Evolutionary conservation across 2,888 invertebrate species (phyloP).

Genomic region (Acrobasis repandana): DNA sequence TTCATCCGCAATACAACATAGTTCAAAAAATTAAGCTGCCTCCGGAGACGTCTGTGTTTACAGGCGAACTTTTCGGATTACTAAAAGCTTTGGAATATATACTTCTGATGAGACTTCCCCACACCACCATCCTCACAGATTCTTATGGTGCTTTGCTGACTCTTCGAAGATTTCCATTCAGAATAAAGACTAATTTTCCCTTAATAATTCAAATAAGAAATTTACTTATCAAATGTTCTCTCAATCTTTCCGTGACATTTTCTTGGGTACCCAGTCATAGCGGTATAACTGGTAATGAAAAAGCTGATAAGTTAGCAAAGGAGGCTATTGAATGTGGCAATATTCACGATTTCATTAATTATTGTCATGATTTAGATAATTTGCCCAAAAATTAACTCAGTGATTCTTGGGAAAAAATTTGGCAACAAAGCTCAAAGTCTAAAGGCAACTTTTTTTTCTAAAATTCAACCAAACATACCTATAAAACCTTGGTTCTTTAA

Average conservation of each 20-base stretch:
- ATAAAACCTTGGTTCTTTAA: not conserved
- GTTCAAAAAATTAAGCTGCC: constrained; percentile 22
- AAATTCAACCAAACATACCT: not conserved
- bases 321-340: too few relatives aligned
- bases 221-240: too few relatives aligned
- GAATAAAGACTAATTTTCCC: not conserved
- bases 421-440: not conserved
- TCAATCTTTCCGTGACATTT: too few relatives aligned
- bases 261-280: too few relatives aligned
- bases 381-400: too few relatives aligned
- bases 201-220: too few relatives aligned
- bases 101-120: not conserved
- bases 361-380: too few relatives aligned
- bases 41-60: constrained; percentile 5
- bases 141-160: not conserved
- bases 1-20: constrained; percentile 15
- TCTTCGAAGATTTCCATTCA: not conserved
- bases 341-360: too few relatives aligned
- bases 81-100: not conserved
- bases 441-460: not conserved
- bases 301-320: too few relatives aligned
- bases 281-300: too few relatives aligned
- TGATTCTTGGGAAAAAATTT: too few relatives aligned
- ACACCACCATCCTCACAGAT: not conserved
- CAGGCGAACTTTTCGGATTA: not conserved